These are phyloP conservation scores for Hephaestus fuliginosus DNA, from an alignment of 2,797 vertebrate species.

Conservation along the genomic window DNA sequence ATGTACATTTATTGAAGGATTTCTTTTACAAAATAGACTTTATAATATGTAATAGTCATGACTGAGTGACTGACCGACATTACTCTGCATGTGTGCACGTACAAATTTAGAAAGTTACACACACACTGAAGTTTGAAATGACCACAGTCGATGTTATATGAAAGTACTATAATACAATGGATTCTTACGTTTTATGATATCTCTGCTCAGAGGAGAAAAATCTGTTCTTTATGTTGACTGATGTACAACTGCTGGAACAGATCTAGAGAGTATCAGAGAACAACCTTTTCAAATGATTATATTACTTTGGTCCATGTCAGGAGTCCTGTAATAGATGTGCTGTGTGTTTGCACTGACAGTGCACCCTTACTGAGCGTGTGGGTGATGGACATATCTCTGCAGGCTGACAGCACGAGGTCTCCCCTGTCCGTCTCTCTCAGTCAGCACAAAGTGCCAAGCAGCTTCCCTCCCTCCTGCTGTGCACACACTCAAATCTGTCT, in stretches of 20 bases:
- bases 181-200: background rate
- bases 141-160: background rate
- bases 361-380: slow-evolving; percentile 11
- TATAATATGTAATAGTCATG: background rate
- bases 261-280: background rate
- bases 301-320: slow-evolving; percentile 10
- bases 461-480: slow-evolving; percentile 33
- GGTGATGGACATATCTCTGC: slow-evolving; percentile 25
- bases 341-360: slow-evolving; percentile 24
- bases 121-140: background rate
- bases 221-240: background rate
- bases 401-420: slow-evolving; percentile 18
- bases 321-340: slow-evolving; percentile 21
- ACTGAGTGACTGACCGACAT: background rate
- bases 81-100: background rate
- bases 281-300: slow-evolving; percentile 4
- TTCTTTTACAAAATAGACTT: background rate
- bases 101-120: background rate
- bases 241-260: background rate
- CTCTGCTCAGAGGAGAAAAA: background rate
- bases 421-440: slow-evolving; percentile 30
- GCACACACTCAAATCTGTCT: slow-evolving; percentile 47
- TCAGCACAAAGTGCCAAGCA: slow-evolving; percentile 32
- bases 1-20: background rate
- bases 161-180: background rate